phyloP scores from a whole-genome alignment of 2,797 vertebrate species.

The Brachymystax lenok region DNA sequence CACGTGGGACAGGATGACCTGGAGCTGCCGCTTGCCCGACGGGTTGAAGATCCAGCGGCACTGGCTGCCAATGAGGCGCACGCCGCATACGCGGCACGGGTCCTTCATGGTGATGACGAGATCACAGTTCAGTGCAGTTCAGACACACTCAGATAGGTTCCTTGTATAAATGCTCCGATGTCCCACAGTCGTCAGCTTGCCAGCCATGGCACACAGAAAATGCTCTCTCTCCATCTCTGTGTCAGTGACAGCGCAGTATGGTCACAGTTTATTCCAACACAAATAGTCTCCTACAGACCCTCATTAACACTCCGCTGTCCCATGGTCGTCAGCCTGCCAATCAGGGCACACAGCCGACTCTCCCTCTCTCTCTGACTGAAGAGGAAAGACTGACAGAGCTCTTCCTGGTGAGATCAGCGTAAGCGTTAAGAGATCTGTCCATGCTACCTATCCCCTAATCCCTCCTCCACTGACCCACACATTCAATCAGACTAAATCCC shows the following conservation, averaged over 20 bases:
- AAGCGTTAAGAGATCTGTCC: slow-evolving; percentile 59
- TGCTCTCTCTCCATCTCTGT: slow-evolving; percentile 47
- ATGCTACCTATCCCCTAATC: slow-evolving; percentile 68
- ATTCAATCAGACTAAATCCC: slow-evolving; percentile 68
- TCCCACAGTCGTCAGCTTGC: slow-evolving; percentile 33
- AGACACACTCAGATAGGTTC: slow-evolving; percentile 24
- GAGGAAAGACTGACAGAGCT: slow-evolving; percentile 58
- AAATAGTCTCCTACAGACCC: too few relatives aligned
- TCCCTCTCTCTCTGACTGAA: slow-evolving; percentile 11
- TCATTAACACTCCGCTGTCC: background rate
- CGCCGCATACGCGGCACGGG: slow-evolving; percentile 73
- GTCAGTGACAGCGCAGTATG: slow-evolving; percentile 2
- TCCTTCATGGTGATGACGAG: slow-evolving; percentile 64
- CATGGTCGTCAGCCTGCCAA: background rate
- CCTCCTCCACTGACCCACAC: slow-evolving; percentile 48
- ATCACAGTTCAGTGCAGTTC: background rate
- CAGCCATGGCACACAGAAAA: slow-evolving; percentile 43
- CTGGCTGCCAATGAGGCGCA: slow-evolving; percentile 68
- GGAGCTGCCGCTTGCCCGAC: slow-evolving; percentile 67
- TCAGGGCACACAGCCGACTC: background rate
- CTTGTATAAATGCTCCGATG: slow-evolving; percentile 34
- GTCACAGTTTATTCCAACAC: background rate
- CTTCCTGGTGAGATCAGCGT: slow-evolving; percentile 41
- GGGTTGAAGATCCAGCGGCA: slow-evolving; percentile 80
- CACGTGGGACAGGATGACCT: slow-evolving; percentile 74